Evolutionary conservation across 2,888 invertebrate species (phyloP).

Genomic region (Rhogogaster chlorosoma): DNA sequence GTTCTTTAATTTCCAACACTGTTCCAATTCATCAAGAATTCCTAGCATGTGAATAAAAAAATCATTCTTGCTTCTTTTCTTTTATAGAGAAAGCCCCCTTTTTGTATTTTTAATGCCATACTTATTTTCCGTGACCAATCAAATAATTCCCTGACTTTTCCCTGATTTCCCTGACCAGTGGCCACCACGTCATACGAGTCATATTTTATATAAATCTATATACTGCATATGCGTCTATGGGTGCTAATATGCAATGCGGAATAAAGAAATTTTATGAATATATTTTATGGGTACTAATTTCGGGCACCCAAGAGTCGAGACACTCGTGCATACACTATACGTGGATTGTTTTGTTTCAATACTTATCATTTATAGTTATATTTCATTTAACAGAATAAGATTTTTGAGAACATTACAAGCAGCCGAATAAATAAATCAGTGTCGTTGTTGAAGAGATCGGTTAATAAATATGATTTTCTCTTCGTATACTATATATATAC

Average conservation of each 20-base stretch:
- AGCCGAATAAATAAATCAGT: neutral
- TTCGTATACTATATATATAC: too few species aligned
- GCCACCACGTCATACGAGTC: slow-evolving; percentile 1
- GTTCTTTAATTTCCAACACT: too few species aligned
- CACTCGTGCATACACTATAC: neutral
- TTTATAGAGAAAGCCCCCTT: too few species aligned
- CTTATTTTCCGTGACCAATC: too few species aligned
- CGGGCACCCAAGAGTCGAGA: neutral
- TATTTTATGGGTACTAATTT: neutral
- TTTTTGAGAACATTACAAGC: neutral
- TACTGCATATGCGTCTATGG: neutral
- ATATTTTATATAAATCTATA: slow-evolving; percentile 32
- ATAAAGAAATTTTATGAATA: neutral
- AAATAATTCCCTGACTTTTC: too few species aligned
- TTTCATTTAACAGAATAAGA: neutral
- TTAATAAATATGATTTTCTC: neutral
- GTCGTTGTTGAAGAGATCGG: neutral
- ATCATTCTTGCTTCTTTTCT: too few species aligned
- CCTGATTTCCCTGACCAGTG: too few species aligned
- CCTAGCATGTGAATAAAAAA: too few species aligned
- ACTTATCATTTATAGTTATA: neutral
- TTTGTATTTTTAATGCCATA: too few species aligned
- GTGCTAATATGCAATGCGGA: neutral
- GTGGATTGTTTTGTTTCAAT: neutral
- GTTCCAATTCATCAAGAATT: too few species aligned